Evolutionary conservation across 1,140 invertebrate genomes (phyloP), one percentile per base, ranked within the genome.

Genomic region (Magallana ariakensis): DNA sequence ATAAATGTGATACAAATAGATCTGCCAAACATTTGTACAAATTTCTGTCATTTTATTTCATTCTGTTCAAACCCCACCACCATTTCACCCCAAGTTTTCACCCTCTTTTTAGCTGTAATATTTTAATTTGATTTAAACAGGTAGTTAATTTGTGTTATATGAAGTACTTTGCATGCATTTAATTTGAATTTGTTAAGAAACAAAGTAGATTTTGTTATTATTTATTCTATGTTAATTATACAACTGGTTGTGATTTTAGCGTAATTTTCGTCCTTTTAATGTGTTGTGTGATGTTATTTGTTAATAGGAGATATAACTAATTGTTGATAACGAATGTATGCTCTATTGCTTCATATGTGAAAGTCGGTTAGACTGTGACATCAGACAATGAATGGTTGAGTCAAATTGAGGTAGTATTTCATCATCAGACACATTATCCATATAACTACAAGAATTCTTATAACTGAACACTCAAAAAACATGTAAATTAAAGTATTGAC

Each of bases 191-290:
- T 75, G 22, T 33, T 13, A 16, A 33, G 33, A 46, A 46, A 46
- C 33, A 46, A 46, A 46, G 2, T 46, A 46, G 33, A 46, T 46
- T 46, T 46, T 46, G 33, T 46, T 33, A 75, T 75, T 75, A 75
- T 75, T 75, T 75, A 75, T 75, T 75, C 66, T 75, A 75, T 33
- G 66, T 75, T 75, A 33, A 75, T 75, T 75, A 75, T 75, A 75
- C 66, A 11, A 22, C 66, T 75, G 66, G 66, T 75, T 75, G 66
- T 75, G 66, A 75, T 75, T 70, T 26, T 75, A 75, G 66, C 33
- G 22, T 75, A 75, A 75, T 75, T 75, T 19, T 26, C 22, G 22
- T 15, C 66, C 22, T 75, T 26, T 62, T 15, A 62, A 62, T n/a
- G 22, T 75, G 66, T 75, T 33, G 66, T 75, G 66, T 75, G 33